Base-by-base conservation (phyloP, 2,797 vertebrate genomes). In the Sus cebifrons region DNA sequence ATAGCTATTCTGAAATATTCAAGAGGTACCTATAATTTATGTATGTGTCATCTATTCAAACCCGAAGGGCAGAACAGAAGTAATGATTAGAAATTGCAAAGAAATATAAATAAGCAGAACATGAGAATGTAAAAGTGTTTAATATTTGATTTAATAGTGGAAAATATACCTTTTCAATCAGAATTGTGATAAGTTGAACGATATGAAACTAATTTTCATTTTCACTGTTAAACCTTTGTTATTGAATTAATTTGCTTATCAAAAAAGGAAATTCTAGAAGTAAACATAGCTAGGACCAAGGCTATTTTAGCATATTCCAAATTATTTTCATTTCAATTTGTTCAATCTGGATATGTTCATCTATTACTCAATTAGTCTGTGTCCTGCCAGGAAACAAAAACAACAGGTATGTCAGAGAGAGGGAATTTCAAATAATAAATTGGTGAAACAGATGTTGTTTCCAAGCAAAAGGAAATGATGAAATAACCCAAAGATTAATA, bases 401-500 rank as follows among this genome's bases (percentile, higher is more conserved):
- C 23, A 73, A 52, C 13, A 79, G 20, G 17, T 32, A 58, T 71
- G 4, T 36, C 64, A 94, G 68, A 54, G 6, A 92, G 27, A 93
- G 32, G 13, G 15, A 71, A 73, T 84, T 89, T 44, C 75, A 79
- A 88, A 84, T 6, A 58, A 25, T 54, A 52, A n/a, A 1, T 75
- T 82, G 36, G 17, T 95, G 85, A 93, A 27, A 62, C 5, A 85
- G 52, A 77, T 83, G 17, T 83, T 54, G 18, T 5, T 89, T 56
- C 58, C 87, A 94, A 86, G 7, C 40, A 74, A 87, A 79, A 65
- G 29, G 18, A 11, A 29, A 6, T 52, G 32, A 64, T 84, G 5
- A 96, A 81, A 56, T 86, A 75, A 89, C 54, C 16, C 32, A 84
- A 56, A 94, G 60, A 89, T 65, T 64, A 92, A 49, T 86, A 82